Base-by-base conservation (phyloP, 2,113 vertebrate species). In the Neotoma lepida region DNA sequence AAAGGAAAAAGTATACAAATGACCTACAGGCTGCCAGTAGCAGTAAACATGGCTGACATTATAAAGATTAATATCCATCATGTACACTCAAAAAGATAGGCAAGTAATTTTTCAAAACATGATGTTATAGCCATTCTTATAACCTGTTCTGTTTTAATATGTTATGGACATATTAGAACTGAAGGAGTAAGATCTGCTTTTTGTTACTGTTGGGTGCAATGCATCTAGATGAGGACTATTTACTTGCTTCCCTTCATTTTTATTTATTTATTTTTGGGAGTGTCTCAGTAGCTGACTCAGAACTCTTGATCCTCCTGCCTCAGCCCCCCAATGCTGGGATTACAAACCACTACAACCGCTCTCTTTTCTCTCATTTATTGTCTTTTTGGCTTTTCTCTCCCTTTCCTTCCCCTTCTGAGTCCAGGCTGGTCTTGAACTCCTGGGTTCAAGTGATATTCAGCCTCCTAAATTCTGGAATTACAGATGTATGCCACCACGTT, bases 1-100 rank as follows among this genome's bases (percentile, higher is more conserved):
- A 89, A 94, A 94, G 18, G 44, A 61, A 85, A 86, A 88, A 84
- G 70, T 84, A 84, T 89, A 51, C 22, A 35, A 86, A 86, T n/a
- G 70, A n/a, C 24, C 77, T 54, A 33, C n/a, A 90, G 18, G 66
- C 33, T 41, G 39, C 30, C 64, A 74, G 56, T 18, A 51, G 80
- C 41, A 90, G 46, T 56, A 63, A 91, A 56, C 26, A 78, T 39
- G 56, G 22, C 18, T 80, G 71, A 76, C 73, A 44, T 61, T 93
- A 46, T 87, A 26, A 61, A 96, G 41, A 51, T 3, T 76, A 91
- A 49, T 9, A 71, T 61, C 14, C 61, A 30, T 63, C 12, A 61
- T 6, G 28, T 13, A 51, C 9, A 74, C 13, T 80, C 56, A 90
- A 92, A 92, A 90, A 46, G 58, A 68, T 35, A 66, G 49, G 56